Conservation (phyloP, 2,888 invertebrate genomes). For the Onthophagus sagittarius region DNA sequence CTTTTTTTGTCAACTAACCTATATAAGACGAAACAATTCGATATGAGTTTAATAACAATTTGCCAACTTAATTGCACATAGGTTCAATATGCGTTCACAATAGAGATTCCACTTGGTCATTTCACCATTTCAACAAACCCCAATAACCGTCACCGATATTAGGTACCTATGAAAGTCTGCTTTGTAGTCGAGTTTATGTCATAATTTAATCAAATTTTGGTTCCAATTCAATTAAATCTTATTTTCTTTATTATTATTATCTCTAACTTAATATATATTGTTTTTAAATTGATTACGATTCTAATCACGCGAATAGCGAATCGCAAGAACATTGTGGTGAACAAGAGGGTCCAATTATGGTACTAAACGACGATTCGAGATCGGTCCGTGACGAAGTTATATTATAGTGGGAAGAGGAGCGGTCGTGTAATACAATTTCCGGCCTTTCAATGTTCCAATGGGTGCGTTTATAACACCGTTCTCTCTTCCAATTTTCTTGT, state of each 20-base stretch:
- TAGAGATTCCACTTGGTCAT: neutral
- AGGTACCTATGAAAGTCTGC: neutral
- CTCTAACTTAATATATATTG: neutral
- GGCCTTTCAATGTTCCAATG: neutral
- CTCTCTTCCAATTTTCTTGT: too few relatives aligned
- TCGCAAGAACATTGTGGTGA: neutral
- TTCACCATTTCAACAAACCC: neutral
- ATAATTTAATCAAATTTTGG: neutral
- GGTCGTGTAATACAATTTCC: neutral
- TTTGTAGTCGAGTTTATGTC: neutral
- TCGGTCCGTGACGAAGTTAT: neutral
- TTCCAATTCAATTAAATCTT: too few relatives aligned
- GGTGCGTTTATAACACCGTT: neutral
- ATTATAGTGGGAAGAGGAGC: neutral
- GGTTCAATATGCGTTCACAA: neutral
- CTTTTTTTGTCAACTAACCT: too few relatives aligned
- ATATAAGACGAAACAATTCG: too few relatives aligned
- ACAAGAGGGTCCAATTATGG: neutral
- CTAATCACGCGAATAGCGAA: neutral
- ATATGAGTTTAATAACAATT: too few relatives aligned
- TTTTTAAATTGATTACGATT: neutral
- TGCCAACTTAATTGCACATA: neutral
- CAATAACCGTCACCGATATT: neutral
- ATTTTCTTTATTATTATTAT: too few relatives aligned
- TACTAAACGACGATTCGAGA: neutral